phyloP scores from a whole-genome alignment of 2,113 vertebrate genomes.

The Loxodonta africana region DNA sequence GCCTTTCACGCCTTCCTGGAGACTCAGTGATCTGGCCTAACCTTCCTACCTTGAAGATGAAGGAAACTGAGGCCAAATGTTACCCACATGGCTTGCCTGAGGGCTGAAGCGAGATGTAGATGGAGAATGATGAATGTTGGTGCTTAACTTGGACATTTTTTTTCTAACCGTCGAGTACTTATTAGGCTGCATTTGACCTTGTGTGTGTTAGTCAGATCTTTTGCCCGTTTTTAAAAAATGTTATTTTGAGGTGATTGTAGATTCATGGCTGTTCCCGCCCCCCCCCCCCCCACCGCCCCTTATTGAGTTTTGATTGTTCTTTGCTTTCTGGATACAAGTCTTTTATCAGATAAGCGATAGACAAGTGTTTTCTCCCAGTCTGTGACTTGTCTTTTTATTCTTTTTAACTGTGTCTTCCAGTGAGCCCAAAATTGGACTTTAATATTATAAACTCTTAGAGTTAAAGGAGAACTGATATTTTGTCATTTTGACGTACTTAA shows the following conservation, averaged over 20 bases:
- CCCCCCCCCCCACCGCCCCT: no score
- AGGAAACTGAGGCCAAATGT: background rate
- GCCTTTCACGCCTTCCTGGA: background rate
- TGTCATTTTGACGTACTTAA: background rate
- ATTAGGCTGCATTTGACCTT: background rate
- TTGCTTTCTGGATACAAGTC: background rate
- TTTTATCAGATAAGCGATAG: background rate
- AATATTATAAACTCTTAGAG: background rate
- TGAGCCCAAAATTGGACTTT: background rate
- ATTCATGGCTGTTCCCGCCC: background rate
- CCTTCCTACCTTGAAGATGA: background rate
- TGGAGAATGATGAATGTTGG: background rate
- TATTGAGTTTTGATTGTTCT: background rate
- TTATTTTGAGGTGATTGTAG: conserved; percentile 8
- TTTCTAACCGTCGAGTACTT: background rate
- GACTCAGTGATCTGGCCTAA: background rate
- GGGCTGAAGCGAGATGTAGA: background rate
- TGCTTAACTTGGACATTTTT: background rate
- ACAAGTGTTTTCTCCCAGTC: background rate
- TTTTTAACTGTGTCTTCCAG: background rate
- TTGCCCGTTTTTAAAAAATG: background rate
- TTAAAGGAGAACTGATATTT: background rate
- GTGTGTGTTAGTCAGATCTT: background rate
- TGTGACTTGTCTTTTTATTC: background rate
- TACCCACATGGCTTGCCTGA: background rate